A percentile compares a stretch with the other conserved stretches of the same genome.
Conservation (phyloP, 2,888 invertebrate genomes). For the Lapara coniferarum region DNA sequence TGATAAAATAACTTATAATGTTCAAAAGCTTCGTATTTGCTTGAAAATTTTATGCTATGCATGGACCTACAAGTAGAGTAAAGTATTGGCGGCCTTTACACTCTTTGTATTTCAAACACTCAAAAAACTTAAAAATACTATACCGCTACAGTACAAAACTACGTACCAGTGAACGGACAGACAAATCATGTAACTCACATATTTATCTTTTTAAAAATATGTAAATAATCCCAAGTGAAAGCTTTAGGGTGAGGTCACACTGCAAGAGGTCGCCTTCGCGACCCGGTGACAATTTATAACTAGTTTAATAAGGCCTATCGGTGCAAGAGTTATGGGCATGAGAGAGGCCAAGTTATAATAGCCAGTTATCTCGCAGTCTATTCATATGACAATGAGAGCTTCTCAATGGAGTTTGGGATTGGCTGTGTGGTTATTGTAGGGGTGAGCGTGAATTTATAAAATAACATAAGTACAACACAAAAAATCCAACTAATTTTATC, state of each 20-base stretch:
- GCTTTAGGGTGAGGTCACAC: constrained; percentile 34
- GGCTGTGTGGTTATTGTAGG: background rate
- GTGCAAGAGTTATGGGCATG: background rate
- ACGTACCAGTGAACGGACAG: background rate
- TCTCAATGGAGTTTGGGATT: constrained; percentile 14
- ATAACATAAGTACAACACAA: too few relatives aligned
- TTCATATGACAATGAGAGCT: constrained; percentile 28
- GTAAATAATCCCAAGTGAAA: constrained; percentile 31
- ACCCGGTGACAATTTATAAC: constrained; percentile 24
- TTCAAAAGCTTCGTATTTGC: background rate
- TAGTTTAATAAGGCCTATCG: background rate
- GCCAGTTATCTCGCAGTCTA: constrained; percentile 7
- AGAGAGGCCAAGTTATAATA: constrained; percentile 4
- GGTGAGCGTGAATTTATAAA: background rate
- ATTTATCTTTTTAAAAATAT: constrained; percentile 21
- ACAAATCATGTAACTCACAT: constrained; percentile 30
- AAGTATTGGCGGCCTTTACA: background rate
- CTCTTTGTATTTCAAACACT: background rate
- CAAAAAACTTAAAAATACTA: too few relatives aligned
- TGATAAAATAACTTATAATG: background rate
- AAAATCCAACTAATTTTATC: too few relatives aligned
- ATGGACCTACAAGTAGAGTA: too few relatives aligned
- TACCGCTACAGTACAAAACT: background rate
- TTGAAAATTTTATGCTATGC: background rate
- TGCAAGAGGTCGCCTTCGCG: constrained; percentile 31